Base-by-base conservation (phyloP, 2,888 invertebrate genomes). In the Heliconius ethilla region DNA sequence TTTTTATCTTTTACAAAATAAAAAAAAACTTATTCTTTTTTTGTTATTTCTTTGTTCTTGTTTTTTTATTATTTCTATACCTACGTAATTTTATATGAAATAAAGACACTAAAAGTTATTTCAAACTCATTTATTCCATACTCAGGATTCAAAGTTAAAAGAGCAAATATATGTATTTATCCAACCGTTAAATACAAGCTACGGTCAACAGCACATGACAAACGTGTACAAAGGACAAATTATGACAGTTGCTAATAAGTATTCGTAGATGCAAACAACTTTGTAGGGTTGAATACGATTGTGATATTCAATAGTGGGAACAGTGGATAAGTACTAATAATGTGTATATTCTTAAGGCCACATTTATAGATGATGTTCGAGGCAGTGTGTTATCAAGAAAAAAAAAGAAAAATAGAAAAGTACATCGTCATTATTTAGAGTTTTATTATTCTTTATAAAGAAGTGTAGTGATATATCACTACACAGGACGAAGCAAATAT, bases 211-310 rank as follows among this genome's bases (percentile, higher is more conserved):
- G 37, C 76, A 75, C 76, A 78, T 33, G 45, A 67, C 66, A 70
- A 77, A 75, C 70, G 40, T 65, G 55, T 75, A 82, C 82, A 83
- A 83, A 81, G 79, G 79, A 79, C 80, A 81, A 81, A 81, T 82
- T 83, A 82, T 81, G 80, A 78, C 82, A 77, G 80, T 76, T 78
- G 74, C 75, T 79, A 77, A 77, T 75, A 78, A 74, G 74, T 78
- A 75, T 63, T 63, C 75, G 78, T 63, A 70, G 75, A 75, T 73
- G 67, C 72, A 75, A 80, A 75, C 78, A 65, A 77, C 70, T 77
- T 80, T 51, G 62, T 67, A 29, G 59, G 59, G 88, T 89, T 80
- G 85, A 85, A 89, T 89, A 91, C 89, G 89, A 89, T 86, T 89
- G 84, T 84, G 86, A 85, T 87, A 85, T 82, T 80, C 74, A 76